A percentile compares a stretch with the other conserved stretches of the same genome.
These are phyloP conservation scores for Magallana ariakensis DNA, from an alignment of 1,140 invertebrate species.

Conservation along the genomic window DNA sequence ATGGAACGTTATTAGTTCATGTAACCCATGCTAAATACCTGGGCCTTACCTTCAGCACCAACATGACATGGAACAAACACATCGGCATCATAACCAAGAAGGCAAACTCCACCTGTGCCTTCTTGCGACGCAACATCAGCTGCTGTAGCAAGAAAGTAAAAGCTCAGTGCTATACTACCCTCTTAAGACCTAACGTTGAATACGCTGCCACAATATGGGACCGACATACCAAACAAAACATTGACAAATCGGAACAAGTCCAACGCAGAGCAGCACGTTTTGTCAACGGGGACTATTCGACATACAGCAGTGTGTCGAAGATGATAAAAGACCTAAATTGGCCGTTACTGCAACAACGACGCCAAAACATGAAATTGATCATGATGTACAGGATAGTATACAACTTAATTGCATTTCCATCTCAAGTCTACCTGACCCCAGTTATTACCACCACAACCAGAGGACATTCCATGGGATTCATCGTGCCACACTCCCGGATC, in stretches of 20 bases:
- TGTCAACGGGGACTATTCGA: background rate
- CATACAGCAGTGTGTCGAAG: slow-evolving; percentile 14
- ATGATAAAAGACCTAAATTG: slow-evolving; percentile 41
- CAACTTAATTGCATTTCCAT: slow-evolving; percentile 1
- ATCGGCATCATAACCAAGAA: slow-evolving; percentile 44
- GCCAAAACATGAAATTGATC: slow-evolving; percentile 1
- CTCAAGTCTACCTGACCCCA: slow-evolving; percentile 18
- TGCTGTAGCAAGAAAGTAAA: slow-evolving; percentile 31
- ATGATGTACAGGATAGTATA: slow-evolving; percentile 10
- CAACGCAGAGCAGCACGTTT: slow-evolving; percentile 39
- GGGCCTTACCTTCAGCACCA: slow-evolving; percentile 12
- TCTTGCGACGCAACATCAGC: slow-evolving; percentile 45
- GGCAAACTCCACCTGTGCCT: slow-evolving; percentile 11
- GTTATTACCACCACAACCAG: background rate
- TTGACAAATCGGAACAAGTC: slow-evolving; percentile 21
- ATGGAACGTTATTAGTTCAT: background rate
- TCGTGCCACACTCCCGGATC: slow-evolving; percentile 39
- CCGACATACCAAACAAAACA: background rate
- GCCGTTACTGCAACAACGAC: slow-evolving; percentile 9
- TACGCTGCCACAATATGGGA: slow-evolving; percentile 52
- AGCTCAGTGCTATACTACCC: slow-evolving; percentile 35
- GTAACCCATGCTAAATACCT: slow-evolving; percentile 9
- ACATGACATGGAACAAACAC: slow-evolving; percentile 28
- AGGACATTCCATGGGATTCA: slow-evolving; percentile 28
- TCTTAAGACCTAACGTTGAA: slow-evolving; percentile 45